Percentiles rank a stretch among this genome's conserved stretches.
Conservation (phyloP, 2,113 vertebrate species). For the Clarias magur region DNA sequence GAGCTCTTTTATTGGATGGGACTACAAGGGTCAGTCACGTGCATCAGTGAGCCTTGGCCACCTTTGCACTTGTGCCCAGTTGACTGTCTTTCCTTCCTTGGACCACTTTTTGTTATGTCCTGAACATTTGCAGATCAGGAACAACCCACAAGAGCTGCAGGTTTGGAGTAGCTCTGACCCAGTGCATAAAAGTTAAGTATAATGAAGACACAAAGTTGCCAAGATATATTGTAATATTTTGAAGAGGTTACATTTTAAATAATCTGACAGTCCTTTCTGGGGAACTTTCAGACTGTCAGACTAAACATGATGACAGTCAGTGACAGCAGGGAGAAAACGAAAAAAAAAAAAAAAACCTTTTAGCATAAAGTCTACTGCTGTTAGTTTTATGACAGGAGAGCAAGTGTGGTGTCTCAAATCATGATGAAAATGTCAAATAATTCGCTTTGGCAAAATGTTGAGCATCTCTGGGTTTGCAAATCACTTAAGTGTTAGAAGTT, state of each 20-base stretch:
- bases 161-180: too few relatives aligned
- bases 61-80: too few relatives aligned
- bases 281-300: constrained; percentile 1
- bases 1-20: too few relatives aligned
- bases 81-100: too few relatives aligned
- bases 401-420: not conserved
- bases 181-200: not conserved
- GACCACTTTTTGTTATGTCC: too few relatives aligned
- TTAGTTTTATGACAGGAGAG: constrained; percentile 23
- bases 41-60: too few relatives aligned
- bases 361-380: not conserved
- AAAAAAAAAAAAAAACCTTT: constrained; percentile 16
- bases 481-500: not conserved
- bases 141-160: too few relatives aligned
- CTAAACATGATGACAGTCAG: not conserved
- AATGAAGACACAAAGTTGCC: not conserved
- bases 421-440: not conserved
- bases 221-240: not conserved
- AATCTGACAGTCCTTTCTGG: constrained; percentile 8
- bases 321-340: not conserved
- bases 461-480: constrained; percentile 9
- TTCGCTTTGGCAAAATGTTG: not conserved
- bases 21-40: too few relatives aligned
- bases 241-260: constrained; percentile 14
- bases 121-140: too few relatives aligned